These are phyloP conservation scores for Trissonchulus latispiculum DNA, from an alignment of 2,888 invertebrate genomes.

Conservation along the genomic window DNA sequence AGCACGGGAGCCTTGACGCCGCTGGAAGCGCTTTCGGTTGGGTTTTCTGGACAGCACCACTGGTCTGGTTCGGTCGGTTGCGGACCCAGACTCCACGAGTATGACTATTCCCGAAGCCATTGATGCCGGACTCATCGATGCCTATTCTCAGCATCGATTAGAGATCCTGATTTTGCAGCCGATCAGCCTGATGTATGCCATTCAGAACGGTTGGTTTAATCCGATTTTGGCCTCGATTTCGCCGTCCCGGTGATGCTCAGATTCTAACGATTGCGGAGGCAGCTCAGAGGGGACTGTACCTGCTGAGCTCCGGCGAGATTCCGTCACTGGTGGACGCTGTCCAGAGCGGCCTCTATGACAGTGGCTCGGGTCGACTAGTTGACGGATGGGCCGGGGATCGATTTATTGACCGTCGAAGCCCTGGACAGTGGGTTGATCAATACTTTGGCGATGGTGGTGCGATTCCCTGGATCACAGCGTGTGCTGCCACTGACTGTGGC, in stretches of 20 bases:
- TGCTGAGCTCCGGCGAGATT: background rate
- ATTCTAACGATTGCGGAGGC: background rate
- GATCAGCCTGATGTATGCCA: background rate
- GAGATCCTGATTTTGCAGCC: background rate
- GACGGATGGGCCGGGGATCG: background rate
- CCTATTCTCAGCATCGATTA: background rate
- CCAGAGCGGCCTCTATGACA: background rate
- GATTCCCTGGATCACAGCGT: background rate
- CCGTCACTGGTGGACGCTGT: background rate
- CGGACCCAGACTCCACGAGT: constrained; percentile 50
- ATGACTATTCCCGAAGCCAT: constrained; percentile 69
- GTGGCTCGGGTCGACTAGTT: background rate
- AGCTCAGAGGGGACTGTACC: background rate
- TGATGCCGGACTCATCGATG: constrained; percentile 38
- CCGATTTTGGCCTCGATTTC: background rate
- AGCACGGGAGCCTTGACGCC: background rate
- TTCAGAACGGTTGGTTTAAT: background rate
- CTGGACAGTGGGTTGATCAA: background rate
- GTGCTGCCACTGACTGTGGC: background rate
- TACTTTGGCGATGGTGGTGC: background rate
- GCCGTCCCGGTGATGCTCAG: too few relatives aligned
- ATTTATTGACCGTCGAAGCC: background rate
- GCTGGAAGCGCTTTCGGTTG: background rate
- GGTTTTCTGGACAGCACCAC: background rate
- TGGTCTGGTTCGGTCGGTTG: background rate